These are phyloP conservation scores for Chaetodon trifascialis DNA, from an alignment of 2,113 vertebrate species.

Conservation along the genomic window DNA sequence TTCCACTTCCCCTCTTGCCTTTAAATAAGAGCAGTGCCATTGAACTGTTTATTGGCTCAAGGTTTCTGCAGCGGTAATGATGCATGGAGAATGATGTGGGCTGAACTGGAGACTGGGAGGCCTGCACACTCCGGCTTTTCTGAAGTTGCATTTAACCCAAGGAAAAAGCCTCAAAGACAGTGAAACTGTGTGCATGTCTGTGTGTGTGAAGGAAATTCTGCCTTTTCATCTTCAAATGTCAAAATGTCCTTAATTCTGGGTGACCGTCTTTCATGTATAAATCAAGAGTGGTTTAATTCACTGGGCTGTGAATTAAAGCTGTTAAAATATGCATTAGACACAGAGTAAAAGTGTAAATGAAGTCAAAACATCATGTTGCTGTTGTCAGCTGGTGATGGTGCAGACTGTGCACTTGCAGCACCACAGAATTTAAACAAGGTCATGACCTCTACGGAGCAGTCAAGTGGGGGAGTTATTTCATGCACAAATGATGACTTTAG, in stretches of 20 bases:
- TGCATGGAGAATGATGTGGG: slow-evolving; percentile 82
- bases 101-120: slow-evolving; percentile 59
- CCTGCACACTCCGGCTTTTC: slow-evolving; percentile 62
- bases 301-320: slow-evolving; percentile 22
- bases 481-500: not conserved
- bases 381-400: not conserved
- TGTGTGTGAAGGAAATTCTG: slow-evolving; percentile 16
- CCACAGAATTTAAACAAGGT: slow-evolving; percentile 11
- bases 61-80: slow-evolving; percentile 83
- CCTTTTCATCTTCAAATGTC: slow-evolving; percentile 25
- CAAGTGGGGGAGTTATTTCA: not conserved
- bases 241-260: slow-evolving; percentile 42
- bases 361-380: slow-evolving; percentile 22
- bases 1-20: slow-evolving; percentile 67
- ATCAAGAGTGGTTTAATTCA: slow-evolving; percentile 37
- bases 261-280: slow-evolving; percentile 31
- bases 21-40: slow-evolving; percentile 75
- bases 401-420: slow-evolving; percentile 6
- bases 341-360: not conserved
- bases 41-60: slow-evolving; percentile 83
- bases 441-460: slow-evolving; percentile 31
- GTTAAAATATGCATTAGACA: slow-evolving; percentile 48
- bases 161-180: slow-evolving; percentile 41
- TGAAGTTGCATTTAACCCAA: slow-evolving; percentile 66
- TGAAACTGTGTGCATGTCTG: slow-evolving; percentile 25